Evolutionary conservation across 1,140 invertebrate species (phyloP), one percentile per base, ranked within the genome.

Genomic region (Drosophila ohnishii): DNA sequence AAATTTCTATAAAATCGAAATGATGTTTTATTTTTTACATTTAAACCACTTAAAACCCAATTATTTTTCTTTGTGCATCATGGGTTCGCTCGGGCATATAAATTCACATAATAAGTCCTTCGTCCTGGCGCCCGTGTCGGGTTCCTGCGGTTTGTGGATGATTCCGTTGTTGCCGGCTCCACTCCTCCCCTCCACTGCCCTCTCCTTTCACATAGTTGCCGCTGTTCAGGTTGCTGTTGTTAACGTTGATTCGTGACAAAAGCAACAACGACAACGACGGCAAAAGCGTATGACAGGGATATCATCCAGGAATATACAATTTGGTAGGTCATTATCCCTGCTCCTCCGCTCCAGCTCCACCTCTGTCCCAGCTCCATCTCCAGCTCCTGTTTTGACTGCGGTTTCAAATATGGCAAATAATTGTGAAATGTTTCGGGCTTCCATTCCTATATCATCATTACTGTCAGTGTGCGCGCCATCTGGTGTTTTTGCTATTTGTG

Each of bases 321-420:
- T 76, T 76, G 63, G 73, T 55, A 51, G 72, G 61, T 71, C 65
- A 71, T 71, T 71, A 71, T 71, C 65, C 66, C 65, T 25, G 50
- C 64, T 48, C 34, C n/a, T 35, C 19, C 50, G 14, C 3, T 22
- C 22, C 22, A 22, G 22, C 22, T 22, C 22, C 22, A 22, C 1
- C 22, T 22, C 19, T 22, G 19, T 22, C 1, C 19, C 19, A 22
- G 19, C 16, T 9, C 7, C 32, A n/a, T 19, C 45, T 25, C 13
- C 53, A 30, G 53, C 53, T 53, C 32, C 74, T 76, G 64, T 76
- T 76, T 56, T 56, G 64, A 58, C 80, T 85, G 82, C 70, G 82
- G 82, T 85, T 87, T 75, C 78, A 85, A 87, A 82, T 85, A 87
- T 85, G 76, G 79, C 78, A 86, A 85, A 85, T 81, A 85, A 87